These are phyloP conservation scores for Heliothis subflexa DNA, from an alignment of 1,140 invertebrate genomes.

Conservation along the genomic window DNA sequence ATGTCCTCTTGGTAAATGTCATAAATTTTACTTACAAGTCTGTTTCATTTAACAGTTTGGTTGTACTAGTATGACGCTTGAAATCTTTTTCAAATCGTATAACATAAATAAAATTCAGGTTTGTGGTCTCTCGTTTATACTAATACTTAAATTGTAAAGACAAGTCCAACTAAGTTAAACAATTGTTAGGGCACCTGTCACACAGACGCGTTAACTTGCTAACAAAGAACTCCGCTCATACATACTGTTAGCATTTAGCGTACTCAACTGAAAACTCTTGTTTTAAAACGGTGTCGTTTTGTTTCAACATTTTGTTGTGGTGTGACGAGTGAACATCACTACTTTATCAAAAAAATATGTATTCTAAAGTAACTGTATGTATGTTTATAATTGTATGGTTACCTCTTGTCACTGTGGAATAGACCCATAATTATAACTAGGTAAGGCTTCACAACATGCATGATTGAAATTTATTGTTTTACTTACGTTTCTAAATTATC, in stretches of 20 bases:
- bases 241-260: slow-evolving; percentile 43
- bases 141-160: slow-evolving; percentile 20
- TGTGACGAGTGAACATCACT: too few relatives aligned
- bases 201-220: slow-evolving; percentile 35
- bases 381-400: too few relatives aligned
- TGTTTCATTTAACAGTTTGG: too few relatives aligned
- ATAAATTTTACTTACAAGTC: too few relatives aligned
- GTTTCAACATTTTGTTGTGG: background rate
- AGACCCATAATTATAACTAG: too few relatives aligned
- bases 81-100: too few relatives aligned
- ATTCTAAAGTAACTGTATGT: too few relatives aligned
- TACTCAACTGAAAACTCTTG: slow-evolving; percentile 12
- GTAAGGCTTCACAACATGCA: too few relatives aligned
- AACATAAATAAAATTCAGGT: background rate
- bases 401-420: too few relatives aligned
- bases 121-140: background rate
- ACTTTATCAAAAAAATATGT: too few relatives aligned
- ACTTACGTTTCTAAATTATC: background rate
- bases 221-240: slow-evolving; percentile 12
- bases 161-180: slow-evolving; percentile 5
- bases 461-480: too few relatives aligned
- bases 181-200: slow-evolving; percentile 19
- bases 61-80: too few relatives aligned
- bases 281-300: slow-evolving; percentile 13
- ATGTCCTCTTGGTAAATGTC: slow-evolving; percentile 5